These are phyloP conservation scores for Hypomesus transpacificus DNA, from an alignment of 2,113 vertebrate species.

Conservation along the genomic window DNA sequence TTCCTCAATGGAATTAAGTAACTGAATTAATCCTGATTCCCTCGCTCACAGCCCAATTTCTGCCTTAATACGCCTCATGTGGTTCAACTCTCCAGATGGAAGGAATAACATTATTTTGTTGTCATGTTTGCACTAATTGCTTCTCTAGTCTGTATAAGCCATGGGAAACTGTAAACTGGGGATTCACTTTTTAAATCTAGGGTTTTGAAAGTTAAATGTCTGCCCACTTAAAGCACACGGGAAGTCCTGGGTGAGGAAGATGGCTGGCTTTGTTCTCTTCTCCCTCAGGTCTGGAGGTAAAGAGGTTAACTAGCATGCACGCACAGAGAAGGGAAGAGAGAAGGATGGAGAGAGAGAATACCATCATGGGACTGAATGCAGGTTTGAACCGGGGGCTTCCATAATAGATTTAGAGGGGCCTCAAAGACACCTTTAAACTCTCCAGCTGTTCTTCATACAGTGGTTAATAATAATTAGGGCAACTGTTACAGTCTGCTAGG, in stretches of 20 bases:
- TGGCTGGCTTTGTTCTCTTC: background rate
- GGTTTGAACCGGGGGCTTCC: background rate
- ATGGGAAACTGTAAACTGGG: background rate
- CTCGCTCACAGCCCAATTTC: background rate
- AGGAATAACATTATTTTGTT: background rate
- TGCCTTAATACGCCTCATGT: conserved; percentile 36
- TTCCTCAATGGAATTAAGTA: conserved; percentile 24
- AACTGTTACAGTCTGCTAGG: too few species aligned
- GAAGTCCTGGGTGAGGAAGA: background rate
- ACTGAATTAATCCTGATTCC: background rate
- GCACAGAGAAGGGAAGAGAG: background rate
- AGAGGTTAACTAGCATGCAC: background rate
- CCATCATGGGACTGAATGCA: background rate
- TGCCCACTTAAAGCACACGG: background rate
- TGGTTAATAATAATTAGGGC: too few species aligned
- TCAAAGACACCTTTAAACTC: background rate
- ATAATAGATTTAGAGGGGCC: conserved; percentile 1
- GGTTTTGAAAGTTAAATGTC: too few species aligned
- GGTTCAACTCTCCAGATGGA: background rate
- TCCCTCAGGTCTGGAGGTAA: background rate
- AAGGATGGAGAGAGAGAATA: background rate
- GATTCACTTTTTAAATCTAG: too few species aligned
- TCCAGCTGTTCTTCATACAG: background rate
- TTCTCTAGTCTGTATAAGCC: background rate
- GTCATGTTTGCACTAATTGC: conserved; percentile 13